Evolutionary conservation across 2,113 vertebrate species (phyloP), one percentile per base, ranked within the genome.

Genomic region (Pelecanoides urinatrix): DNA sequence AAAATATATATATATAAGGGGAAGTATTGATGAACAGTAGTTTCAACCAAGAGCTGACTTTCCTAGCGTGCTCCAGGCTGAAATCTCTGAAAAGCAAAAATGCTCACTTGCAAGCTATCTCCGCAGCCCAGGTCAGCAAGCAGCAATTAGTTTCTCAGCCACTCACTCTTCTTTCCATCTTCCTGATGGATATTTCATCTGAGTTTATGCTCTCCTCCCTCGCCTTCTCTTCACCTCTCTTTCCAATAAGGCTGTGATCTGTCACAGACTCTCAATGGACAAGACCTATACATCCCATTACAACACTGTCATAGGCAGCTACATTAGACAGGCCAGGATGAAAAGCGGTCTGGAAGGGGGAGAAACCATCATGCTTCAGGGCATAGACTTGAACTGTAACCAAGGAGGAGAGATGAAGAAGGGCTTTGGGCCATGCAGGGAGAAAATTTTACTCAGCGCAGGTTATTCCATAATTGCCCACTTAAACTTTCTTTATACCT

Each of bases 281-380:
- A 91, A 82, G 95, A 95, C 91, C 97, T 95, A 47, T 59, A 91
- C 94, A 85, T 96, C 94, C 96, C 92, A 94, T 97, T 91, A 95
- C 79, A 85, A 66, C 70, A 45, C 92, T 96, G 94, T 95, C 92
- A 94, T 8, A 82, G 74, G 81, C 91, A 95, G 89, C 86, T 95
- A 91, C 94, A 62, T 89, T 79, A 97, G 91, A 97, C 86, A 92
- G 91, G 81, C 62, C 77, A 67, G 84, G 80, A 96, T 96, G 94
- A 95, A 96, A 97, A 96, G 95, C 10, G 0, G 58, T 90, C 89
- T 94, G 92, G 91, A 95, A 95, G 84, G 81, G 80, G 95, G 62
- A 95, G 95, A 92, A 95, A 71, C 91, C 29, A 16, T 92, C 67
- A 38, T 82, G 94, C 94, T 95, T 86, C 89, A 91, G 95, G 95